Base-by-base conservation (phyloP, 2,113 vertebrate genomes). In the Clinocottus analis region DNA sequence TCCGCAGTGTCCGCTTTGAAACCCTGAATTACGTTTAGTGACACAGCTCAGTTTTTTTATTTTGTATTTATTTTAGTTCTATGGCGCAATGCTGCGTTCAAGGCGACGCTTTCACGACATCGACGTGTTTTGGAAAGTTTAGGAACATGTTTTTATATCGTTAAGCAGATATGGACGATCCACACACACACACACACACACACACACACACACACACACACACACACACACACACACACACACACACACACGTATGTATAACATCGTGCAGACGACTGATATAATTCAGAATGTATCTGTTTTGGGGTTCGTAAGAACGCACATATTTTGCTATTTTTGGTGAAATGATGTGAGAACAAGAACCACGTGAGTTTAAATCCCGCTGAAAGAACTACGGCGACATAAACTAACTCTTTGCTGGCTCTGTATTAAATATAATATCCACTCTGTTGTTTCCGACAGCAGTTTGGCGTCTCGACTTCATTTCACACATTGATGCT, bases 201-300 rank as follows among this genome's bases (percentile, higher is more conserved):
- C 68, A 51, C 68, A 23, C 63, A 41, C 65, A 62, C 64, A 68
- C 83, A 61, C 65, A n/a, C 56, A 39, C 74, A 21, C 79, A 67
- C 64, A 55, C 72, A 58, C 56, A 59, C 51, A 66, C 60, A 55
- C 58, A 23, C 43, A 43, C 61, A 59, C 59, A 35, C 77, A 27
- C 80, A 51, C 73, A 45, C 75, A 64, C 58, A 51, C 65, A 83
- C 77, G 35, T 13, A 60, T 11, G 9, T 21, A 25, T 21, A 62
- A 27, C 49, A 8, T 4, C 5, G 6, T 2, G 2, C 9, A 29
- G 4, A 61, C 17, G 25, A 11, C 4, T 2, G 29, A 31, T 7
- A 29, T 27, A 58, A 62, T 27, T 55, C 10, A 6, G 3, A 63
- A 47, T 19, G 7, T 13, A 0, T 29, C 25, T 17, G 14, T 35